phyloP scores from a whole-genome alignment of 2,888 invertebrate species.

The Agrotis ipsilon region DNA sequence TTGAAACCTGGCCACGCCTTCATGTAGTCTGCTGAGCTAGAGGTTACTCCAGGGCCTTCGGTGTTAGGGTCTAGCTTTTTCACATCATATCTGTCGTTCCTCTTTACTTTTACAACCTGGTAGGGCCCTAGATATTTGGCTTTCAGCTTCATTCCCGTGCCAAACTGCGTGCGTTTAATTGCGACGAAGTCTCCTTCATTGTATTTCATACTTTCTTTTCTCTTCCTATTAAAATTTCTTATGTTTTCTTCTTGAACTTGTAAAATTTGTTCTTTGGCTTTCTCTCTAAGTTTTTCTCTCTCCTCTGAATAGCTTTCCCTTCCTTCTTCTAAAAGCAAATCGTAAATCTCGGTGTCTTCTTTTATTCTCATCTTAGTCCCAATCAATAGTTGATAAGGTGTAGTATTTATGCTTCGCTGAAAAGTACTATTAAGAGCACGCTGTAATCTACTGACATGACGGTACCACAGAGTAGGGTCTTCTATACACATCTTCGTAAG shows the following conservation, averaged over 20 bases:
- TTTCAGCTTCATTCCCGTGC: not conserved
- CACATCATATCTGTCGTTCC: not conserved
- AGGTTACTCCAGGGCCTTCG: no score
- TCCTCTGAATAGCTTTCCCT: not conserved
- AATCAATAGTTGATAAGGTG: slow-evolving; percentile 30
- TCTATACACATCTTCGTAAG: not conserved
- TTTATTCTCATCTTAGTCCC: not conserved
- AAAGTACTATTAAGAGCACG: slow-evolving; percentile 1
- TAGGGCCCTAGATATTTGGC: not conserved
- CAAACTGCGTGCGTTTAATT: not conserved
- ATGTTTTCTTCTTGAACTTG: not conserved
- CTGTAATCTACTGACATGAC: not conserved
- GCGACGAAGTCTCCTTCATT: not conserved
- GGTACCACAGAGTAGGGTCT: slow-evolving; percentile 2
- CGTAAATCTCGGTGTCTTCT: not conserved
- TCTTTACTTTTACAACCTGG: not conserved
- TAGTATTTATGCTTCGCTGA: slow-evolving; percentile 41
- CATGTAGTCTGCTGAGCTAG: no score
- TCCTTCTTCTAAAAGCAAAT: not conserved
- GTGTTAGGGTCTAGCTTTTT: not conserved
- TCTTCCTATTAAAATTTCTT: not conserved
- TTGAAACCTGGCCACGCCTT: no score
- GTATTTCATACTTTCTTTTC: not conserved
- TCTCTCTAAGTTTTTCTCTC: not conserved
- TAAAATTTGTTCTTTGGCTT: not conserved